Conservation (phyloP, 1,140 invertebrate species). For the Eupristina koningsbergeri region DNA sequence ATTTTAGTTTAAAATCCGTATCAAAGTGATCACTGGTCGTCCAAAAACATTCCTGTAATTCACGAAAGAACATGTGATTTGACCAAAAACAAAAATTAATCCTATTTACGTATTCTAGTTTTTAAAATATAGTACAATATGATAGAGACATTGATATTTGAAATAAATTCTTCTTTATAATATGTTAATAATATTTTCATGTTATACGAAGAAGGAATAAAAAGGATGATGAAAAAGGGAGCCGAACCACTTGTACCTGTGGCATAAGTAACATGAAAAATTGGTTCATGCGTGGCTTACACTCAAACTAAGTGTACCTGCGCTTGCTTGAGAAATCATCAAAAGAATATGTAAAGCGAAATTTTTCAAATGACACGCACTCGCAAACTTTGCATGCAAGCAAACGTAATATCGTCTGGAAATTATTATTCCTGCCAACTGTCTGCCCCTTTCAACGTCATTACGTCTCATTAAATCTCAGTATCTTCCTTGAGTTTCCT, state of each 20-base stretch:
- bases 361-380: slow-evolving; percentile 26
- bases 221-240: not conserved
- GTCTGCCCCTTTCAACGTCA: slow-evolving; percentile 29
- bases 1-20: too few species aligned
- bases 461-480: slow-evolving; percentile 24
- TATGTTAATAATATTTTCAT: too few species aligned
- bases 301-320: slow-evolving; percentile 10
- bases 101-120: too few species aligned
- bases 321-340: not conserved
- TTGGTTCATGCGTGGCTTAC: slow-evolving; percentile 45
- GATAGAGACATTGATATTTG: too few species aligned
- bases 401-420: not conserved
- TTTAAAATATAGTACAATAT: too few species aligned
- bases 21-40: too few species aligned
- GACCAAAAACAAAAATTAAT: too few species aligned
- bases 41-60: too few species aligned
- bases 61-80: too few species aligned
- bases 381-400: too few species aligned
- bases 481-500: slow-evolving; percentile 31
- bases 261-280: slow-evolving; percentile 17
- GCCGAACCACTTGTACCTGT: slow-evolving; percentile 17
- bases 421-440: not conserved
- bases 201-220: not conserved
- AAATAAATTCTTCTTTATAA: too few species aligned
- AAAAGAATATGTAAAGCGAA: slow-evolving; percentile 11